Base-by-base conservation (phyloP, 2,888 invertebrate genomes). In the Pollenia labialis region DNA sequence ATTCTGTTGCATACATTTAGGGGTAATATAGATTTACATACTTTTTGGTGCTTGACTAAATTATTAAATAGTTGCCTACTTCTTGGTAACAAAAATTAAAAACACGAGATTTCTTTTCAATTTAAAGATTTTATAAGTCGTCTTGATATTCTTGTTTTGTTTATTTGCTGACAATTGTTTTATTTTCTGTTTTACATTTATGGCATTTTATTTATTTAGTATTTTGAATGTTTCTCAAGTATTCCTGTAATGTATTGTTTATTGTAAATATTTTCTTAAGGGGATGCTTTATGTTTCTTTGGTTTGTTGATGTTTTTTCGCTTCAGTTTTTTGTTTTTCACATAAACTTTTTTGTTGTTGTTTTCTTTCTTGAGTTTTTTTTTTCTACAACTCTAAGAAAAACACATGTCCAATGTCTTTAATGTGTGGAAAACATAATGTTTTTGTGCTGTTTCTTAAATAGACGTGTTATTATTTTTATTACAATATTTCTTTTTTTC, bases 371-470 rank as follows among this genome's bases (percentile, higher is more conserved):
- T 66, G 12, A 18, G 52, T 48, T 23, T 8, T 23, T 8, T 23
- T 64, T 56, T 58, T 50, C 14, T 50, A 9, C n/a, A n/a, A 32
- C 40, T 46, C 6, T 18, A 52, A 18, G n/a, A 74, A 58, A 32
- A 87, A 83, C 83, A 81, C 74, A 81, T 84, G 87, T 84, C 74
- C 87, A 62, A 76, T 58, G 69, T 23, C 32, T 66, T 71, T 52
- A 72, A 77, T 77, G 56, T 80, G 60, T 85, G 54, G 48, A 42
- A 60, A 84, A 77, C 77, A 83, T 66, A 32, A 77, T 72, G 74
- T 58, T 74, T 56, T 60, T 58, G 14, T 52, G n/a, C 12, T 69
- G 50, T 52, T 32, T 69, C 42, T 71, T 71, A 1, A 56, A 18
- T 56, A 64, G 58, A 85, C 84, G 60, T 85, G 79, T 85, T 75